Evolutionary conservation across 2,888 invertebrate species (phyloP).

Genomic region (Acanthosepion esculentum): DNA sequence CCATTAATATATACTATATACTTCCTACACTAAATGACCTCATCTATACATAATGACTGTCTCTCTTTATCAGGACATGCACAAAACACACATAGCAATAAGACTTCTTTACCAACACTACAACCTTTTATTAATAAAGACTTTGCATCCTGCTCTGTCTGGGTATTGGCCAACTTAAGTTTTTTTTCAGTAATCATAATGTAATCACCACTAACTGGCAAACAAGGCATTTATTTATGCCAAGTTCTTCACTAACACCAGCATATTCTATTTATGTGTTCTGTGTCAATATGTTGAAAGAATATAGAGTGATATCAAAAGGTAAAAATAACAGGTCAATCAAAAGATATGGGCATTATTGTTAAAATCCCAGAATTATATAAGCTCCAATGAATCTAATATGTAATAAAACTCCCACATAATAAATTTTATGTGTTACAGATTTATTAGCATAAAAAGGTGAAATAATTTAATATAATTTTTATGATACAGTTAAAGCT

Average conservation of each 20-base stretch:
- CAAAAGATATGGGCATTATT: too few relatives aligned
- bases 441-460: too few relatives aligned
- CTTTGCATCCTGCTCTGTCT: neutral
- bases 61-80: neutral
- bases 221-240: neutral
- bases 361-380: too few relatives aligned
- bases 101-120: neutral
- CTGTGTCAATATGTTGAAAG: too few relatives aligned
- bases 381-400: too few relatives aligned
- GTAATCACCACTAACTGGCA: neutral
- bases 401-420: too few relatives aligned
- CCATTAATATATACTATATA: neutral
- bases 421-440: too few relatives aligned
- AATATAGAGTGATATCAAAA: too few relatives aligned
- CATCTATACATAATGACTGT: neutral
- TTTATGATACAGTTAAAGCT: too few relatives aligned
- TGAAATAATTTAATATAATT: too few relatives aligned
- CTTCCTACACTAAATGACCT: conserved; percentile 17
- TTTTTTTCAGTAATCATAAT: neutral
- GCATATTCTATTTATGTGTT: neutral
- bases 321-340: too few relatives aligned
- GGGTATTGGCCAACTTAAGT: neutral
- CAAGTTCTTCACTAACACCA: neutral
- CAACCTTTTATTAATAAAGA: conserved; percentile 5
- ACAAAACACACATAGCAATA: neutral